Evolutionary conservation across 1,140 invertebrate species (phyloP), one percentile per base, ranked within the genome.

Genomic region (Caerostris darwini): DNA sequence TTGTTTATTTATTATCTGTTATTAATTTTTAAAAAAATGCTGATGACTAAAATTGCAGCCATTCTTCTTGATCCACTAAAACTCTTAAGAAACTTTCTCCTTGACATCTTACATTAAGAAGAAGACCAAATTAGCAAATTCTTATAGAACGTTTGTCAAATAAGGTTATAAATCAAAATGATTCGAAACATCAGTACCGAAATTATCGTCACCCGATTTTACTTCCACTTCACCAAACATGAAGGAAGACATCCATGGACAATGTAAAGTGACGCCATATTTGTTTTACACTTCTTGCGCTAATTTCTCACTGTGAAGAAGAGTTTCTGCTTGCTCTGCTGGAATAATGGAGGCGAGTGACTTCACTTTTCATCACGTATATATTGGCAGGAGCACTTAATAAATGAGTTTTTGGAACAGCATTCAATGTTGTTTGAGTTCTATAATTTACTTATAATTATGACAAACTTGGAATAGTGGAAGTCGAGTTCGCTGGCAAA

Each of bases 371-470:
- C 19, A 85, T 85, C 86, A 34, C 34, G 57, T 64, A 64, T 88
- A 67, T 88, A 88, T 88, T 59, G 86, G 57, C 86, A 88, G 53
- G 19, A 86, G n/a, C 59, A 34, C 14, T 64, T 88, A 88, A 88
- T 19, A 88, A 67, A 88, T 67, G 86, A 88, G 86, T 64, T 88
- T 88, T 67, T 12, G 34, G 50, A 58, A 14, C 50, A 56, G 53
- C 71, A 53, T 53, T 17, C 14, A 58, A 50, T 67, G 61, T 88
- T 88, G 86, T 88, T 88, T 88, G 59, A 88, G 86, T 88, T 64
- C 34, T 88, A 67, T 88, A 88, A 88, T 88, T 88, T 88, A 88
- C 58, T 88, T 88, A 88, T 88, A 88, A 88, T 88, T 88, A 88
- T 88, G 86, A 88, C 86, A 88, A 88, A 88, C 86, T 64, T 17